Evolutionary conservation across 2,113 vertebrate genomes (phyloP).

Genomic region (Perognathus longimembris): DNA sequence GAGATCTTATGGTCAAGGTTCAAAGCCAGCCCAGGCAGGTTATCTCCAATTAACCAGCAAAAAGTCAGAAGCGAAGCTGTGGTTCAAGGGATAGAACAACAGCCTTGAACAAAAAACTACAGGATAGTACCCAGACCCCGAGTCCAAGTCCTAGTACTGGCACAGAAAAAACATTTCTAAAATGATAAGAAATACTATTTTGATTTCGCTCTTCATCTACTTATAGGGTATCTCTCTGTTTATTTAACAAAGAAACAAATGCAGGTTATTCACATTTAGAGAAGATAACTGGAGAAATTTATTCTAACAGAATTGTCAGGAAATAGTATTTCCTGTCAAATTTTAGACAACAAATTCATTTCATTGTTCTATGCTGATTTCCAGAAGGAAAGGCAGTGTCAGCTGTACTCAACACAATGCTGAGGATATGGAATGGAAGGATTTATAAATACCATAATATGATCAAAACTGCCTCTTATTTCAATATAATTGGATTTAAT

Average conservation of each 20-base stretch:
- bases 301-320: constrained; percentile 19
- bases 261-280: neutral
- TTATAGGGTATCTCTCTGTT: neutral
- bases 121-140: no score
- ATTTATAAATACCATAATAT: neutral
- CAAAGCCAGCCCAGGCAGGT: no score
- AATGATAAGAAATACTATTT: neutral
- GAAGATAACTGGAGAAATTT: constrained; percentile 19
- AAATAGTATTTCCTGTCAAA: constrained; percentile 55
- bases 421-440: neutral
- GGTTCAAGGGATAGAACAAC: no score
- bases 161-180: no score
- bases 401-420: neutral
- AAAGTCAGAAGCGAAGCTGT: no score
- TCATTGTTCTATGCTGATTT: constrained; percentile 27
- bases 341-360: neutral
- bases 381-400: neutral
- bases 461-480: constrained; percentile 2
- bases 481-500: constrained; percentile 22
- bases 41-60: no score
- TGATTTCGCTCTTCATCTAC: neutral
- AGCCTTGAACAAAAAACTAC: no score
- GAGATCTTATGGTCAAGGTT: no score
- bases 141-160: no score
- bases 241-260: constrained; percentile 49